Percentiles rank a stretch among this genome's conserved stretches.
Conservation (phyloP, 1,140 invertebrate genomes). For the Drosophila busckii region DNA sequence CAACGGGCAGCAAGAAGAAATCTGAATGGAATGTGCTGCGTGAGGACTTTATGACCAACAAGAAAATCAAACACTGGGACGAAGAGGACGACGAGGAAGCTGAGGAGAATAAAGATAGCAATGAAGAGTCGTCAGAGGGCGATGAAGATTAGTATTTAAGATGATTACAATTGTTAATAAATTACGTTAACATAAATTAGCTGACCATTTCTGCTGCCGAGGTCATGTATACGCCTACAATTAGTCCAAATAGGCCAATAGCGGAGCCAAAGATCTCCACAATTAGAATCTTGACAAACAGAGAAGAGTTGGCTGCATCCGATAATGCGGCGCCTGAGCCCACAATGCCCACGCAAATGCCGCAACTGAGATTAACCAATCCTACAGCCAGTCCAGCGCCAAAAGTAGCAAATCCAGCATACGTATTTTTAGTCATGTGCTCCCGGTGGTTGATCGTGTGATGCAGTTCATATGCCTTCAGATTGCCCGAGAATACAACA, state of each 20-base stretch:
- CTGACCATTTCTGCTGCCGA: constrained; percentile 82
- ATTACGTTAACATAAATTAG: constrained; percentile 7
- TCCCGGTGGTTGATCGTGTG: constrained; percentile 22
- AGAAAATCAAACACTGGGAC: constrained; percentile 95
- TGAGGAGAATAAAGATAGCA: constrained; percentile 11
- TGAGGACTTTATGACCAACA: constrained; percentile 93
- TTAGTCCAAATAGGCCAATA: constrained; percentile 97
- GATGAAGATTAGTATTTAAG: constrained; percentile 42
- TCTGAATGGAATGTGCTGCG: constrained; percentile 82
- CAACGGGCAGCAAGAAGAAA: constrained; percentile 53
- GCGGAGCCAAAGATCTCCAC: constrained; percentile 99
- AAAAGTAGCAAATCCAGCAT: constrained; percentile 95
- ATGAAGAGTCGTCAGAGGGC: constrained; percentile 25
- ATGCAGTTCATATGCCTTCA: constrained; percentile 81
- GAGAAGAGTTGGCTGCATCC: constrained; percentile 95
- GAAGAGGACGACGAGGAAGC: constrained; percentile 82
- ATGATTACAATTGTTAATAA: constrained; percentile 28
- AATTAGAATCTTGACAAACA: constrained; percentile 98
- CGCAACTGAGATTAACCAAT: constrained; percentile 95
- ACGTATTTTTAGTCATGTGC: constrained; percentile 82
- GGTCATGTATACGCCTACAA: constrained; percentile 97
- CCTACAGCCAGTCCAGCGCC: constrained; percentile 95
- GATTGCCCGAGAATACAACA: constrained; percentile 93
- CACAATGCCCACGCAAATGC: constrained; percentile 96
- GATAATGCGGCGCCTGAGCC: constrained; percentile 96